These are phyloP conservation scores for Toxotes lorentzi DNA, from an alignment of 2,797 vertebrate genomes.

Conservation along the genomic window DNA sequence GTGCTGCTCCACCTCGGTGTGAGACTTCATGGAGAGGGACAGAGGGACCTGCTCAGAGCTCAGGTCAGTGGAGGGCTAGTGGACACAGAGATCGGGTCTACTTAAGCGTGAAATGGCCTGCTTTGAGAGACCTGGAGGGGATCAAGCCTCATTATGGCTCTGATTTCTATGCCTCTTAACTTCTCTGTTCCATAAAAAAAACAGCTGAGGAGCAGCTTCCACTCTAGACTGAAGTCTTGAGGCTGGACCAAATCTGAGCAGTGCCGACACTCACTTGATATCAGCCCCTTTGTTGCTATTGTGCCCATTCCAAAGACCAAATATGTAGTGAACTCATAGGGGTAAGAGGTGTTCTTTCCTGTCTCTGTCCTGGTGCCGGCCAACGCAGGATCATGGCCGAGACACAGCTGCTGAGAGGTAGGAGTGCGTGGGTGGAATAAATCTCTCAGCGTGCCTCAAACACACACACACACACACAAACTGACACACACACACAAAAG, in stretches of 20 bases:
- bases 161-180: slow-evolving; percentile 62
- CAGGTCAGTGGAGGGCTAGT: slow-evolving; percentile 57
- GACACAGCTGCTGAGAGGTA: slow-evolving; percentile 85
- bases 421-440: slow-evolving; percentile 81
- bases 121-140: slow-evolving; percentile 66
- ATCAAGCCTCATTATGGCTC: slow-evolving; percentile 61
- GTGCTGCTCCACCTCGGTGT: slow-evolving; percentile 85
- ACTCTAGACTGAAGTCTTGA: slow-evolving; percentile 61
- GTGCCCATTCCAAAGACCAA: slow-evolving; percentile 77
- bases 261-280: slow-evolving; percentile 64
- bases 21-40: slow-evolving; percentile 50
- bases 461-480: slow-evolving; percentile 54
- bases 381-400: slow-evolving; percentile 75
- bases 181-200: slow-evolving; percentile 54
- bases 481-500: slow-evolving; percentile 59
- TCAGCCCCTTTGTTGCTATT: slow-evolving; percentile 60
- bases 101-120: slow-evolving; percentile 52
- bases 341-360: slow-evolving; percentile 75
- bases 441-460: slow-evolving; percentile 81
- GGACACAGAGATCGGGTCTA: slow-evolving; percentile 25
- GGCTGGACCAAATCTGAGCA: slow-evolving; percentile 71
- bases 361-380: slow-evolving; percentile 75
- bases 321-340: slow-evolving; percentile 66
- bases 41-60: slow-evolving; percentile 49
- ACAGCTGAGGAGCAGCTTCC: slow-evolving; percentile 48